Evolutionary conservation across 64 coral and sea anemone genomes (phyloP).

Genomic region (Montipora sp.): DNA sequence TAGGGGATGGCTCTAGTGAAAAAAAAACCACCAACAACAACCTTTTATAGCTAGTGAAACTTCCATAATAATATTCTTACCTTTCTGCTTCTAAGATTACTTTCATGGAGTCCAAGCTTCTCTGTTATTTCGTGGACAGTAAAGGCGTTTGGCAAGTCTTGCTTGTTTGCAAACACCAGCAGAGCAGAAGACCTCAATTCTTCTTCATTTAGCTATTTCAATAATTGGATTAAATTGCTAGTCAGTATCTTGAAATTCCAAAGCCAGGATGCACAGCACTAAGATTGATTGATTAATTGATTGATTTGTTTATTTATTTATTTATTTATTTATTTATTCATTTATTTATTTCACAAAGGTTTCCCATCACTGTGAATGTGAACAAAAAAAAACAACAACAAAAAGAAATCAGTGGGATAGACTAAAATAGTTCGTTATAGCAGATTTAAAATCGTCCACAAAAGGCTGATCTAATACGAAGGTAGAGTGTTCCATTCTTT

Average conservation of each 20-base stretch:
- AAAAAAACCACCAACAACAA: too few species aligned
- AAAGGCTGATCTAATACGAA: too few species aligned
- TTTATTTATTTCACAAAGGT: too few species aligned
- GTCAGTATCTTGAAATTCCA: not conserved
- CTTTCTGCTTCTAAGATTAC: slow-evolving; percentile 55
- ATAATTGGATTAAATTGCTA: not conserved
- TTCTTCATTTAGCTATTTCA: slow-evolving; percentile 85
- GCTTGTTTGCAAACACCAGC: slow-evolving; percentile 98
- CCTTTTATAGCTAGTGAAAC: not conserved
- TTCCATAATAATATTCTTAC: slow-evolving; percentile 32
- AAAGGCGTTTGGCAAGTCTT: slow-evolving; percentile 94
- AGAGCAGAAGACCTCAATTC: slow-evolving; percentile 76
- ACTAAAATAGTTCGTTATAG: too few species aligned
- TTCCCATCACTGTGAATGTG: too few species aligned
- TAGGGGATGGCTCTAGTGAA: too few species aligned
- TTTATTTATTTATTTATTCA: too few species aligned
- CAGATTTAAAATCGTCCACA: too few species aligned
- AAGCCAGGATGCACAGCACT: not conserved
- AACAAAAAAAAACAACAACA: too few species aligned
- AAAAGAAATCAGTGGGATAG: too few species aligned
- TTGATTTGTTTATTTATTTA: too few species aligned
- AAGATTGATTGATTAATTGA: not conserved
- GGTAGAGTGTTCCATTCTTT: too few species aligned
- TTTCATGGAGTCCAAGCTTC: slow-evolving; percentile 58
- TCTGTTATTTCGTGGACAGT: slow-evolving; percentile 81